phyloP scores from a whole-genome alignment of 2,888 invertebrate species.

The Neuroscelio doddi region DNA sequence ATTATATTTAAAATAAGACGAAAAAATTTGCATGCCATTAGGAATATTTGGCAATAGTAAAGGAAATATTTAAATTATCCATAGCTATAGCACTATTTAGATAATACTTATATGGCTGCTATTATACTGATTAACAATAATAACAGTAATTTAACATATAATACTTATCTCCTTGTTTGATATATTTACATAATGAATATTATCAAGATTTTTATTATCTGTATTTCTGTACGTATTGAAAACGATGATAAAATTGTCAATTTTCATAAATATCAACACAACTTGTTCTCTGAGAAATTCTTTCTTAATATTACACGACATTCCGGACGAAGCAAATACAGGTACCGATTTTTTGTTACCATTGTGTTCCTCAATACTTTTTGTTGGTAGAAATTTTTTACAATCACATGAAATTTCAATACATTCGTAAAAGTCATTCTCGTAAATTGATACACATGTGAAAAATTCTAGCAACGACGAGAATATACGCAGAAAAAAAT shows the following conservation, averaged over 20 bases:
- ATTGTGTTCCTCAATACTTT: slow-evolving; percentile 1
- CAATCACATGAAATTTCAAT: neutral
- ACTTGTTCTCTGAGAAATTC: slow-evolving; percentile 8
- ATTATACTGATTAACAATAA: slow-evolving; percentile 23
- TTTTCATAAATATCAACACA: slow-evolving; percentile 11
- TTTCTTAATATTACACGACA: slow-evolving; percentile 7
- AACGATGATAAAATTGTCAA: slow-evolving; percentile 25
- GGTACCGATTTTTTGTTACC: slow-evolving; percentile 24
- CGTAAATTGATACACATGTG: slow-evolving; percentile 2
- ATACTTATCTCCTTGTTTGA: slow-evolving; percentile 34
- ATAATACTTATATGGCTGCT: slow-evolving; percentile 16
- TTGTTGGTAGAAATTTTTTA: slow-evolving; percentile 11
- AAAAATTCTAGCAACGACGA: neutral
- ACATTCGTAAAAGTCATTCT: slow-evolving; percentile 27
- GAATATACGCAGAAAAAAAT: too few relatives aligned
- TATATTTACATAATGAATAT: slow-evolving; percentile 22
- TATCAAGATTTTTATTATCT: neutral
- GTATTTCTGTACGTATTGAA: slow-evolving; percentile 1
- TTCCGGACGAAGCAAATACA: slow-evolving; percentile 31
- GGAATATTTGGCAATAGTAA: slow-evolving; percentile 30
- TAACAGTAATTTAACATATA: slow-evolving; percentile 29
- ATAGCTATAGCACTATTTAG: slow-evolving; percentile 28
- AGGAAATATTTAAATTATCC: slow-evolving; percentile 26
- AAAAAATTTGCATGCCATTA: slow-evolving; percentile 13
- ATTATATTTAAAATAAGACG: slow-evolving; percentile 13